Evolutionary conservation across 53 echinoderm and acorn worm species (phyloP), one percentile per base, ranked within the genome.

Genomic region (Astropecten irregularis): DNA sequence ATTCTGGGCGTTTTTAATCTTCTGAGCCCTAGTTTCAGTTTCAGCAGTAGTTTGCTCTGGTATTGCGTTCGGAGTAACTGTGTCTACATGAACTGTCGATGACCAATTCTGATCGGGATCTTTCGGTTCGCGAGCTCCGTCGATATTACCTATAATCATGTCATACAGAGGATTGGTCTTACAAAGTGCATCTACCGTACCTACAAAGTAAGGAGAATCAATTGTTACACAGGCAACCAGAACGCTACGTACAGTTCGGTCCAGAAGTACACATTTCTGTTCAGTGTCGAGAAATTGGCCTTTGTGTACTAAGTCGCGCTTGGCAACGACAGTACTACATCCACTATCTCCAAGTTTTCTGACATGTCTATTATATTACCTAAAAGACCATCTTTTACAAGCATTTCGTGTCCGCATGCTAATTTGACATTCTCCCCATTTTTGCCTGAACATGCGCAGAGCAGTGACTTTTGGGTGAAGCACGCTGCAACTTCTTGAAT

Each of bases 171-270:
- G 47, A n/a, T 86, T 63, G 22, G 55, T 4, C 85, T 73, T 85
- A 40, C 85, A 85, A 4, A 85, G 29, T 48, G 82, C 87, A 44
- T 53, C 57, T 16, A 82, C 88, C 30, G 83, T 59, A 9, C 88
- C 88, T 10, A 36, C 82, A 46, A 68, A 69, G 36, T 82, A 88
- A 26, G 87, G 87, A 7, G 79, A 49, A 38, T 68, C 68, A 1
- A 87, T 57, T 11, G 31, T 3, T 33, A 87, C 21, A 9, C 44
- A 33, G 7, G 81, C 87, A 19, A 68, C 79, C n/a, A 53, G 87
- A 19, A 87, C 56, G 14, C 16, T 57, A 10, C 71, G 49, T 3
- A 73, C 85, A 1, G 85, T 85, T 29, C 85, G 50, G 34, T 85
- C 73, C 10, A 85, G 37, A 21, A 85, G 62, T 20, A 58, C 48